Base-by-base conservation (phyloP, 1,140 invertebrate species). In the Drosophila mayri region DNA sequence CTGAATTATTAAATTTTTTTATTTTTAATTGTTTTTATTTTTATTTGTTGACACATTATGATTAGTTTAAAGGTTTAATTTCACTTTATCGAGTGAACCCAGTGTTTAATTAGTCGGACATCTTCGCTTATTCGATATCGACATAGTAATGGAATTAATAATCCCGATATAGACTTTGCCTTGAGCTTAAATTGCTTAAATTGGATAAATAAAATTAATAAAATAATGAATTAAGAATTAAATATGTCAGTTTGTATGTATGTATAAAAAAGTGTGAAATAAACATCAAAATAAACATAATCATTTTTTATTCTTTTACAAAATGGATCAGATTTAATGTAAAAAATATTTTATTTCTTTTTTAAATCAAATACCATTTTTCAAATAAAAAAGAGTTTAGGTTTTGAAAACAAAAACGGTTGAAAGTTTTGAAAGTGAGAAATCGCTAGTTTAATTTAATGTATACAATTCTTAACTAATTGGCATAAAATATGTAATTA, bases 121-220 rank as follows among this genome's bases (percentile, higher is more conserved):
- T 22, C 14, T 22, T 54, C 8, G 3, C 18, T 50, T 20, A 32
- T 32, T 52, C n/a, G 7, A 14, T 16, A 22, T 16, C 6, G 50
- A 16, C 32, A 22, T 37, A 10, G 32, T 11, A 54, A 54, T 54
- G 9, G 12, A 22, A 54, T 38, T 54, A 54, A 54, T 54, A 54
- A 38, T 54, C 50, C 50, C 32, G 0, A 54, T 54, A 54, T 37
- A 4, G 50, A 16, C 14, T 10, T 54, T 37, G 22, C 32, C 50
- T 54, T 54, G 32, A 37, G 50, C 4, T 37, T 37, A 22, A 54
- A 16, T 37, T 22, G 6, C 7, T 2, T 1, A 20, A 52, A 52
- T 35, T 35, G 7, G 12, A 14, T 20, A 35, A 22, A 37, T 16
- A 16, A 35, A 20, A 32, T 32, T 32, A 11, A 32, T 32, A 10